Evolutionary conservation across 2,888 invertebrate genomes (phyloP).

Genomic region (Drosophila paramelanica): DNA sequence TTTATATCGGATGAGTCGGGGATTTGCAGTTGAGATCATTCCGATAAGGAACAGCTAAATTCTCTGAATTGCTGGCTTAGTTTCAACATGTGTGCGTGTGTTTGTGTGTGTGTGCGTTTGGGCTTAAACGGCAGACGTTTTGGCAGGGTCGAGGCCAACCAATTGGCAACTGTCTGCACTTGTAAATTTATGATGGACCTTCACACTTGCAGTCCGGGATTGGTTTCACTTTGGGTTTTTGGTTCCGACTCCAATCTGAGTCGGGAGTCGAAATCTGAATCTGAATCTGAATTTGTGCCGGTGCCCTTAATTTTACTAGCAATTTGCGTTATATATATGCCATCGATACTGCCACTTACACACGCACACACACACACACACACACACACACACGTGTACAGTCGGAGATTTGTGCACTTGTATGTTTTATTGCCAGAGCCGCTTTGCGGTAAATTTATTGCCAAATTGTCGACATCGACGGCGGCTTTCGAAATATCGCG

Average conservation of each 20-base stretch:
- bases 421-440: constrained; percentile 73
- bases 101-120: constrained; percentile 7
- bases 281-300: constrained; percentile 23
- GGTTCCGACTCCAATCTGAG: neutral
- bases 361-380: constrained; percentile 7
- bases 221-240: constrained; percentile 4
- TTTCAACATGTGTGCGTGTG: neutral
- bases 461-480: constrained; percentile 67
- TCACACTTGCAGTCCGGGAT: constrained; percentile 50
- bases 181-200: constrained; percentile 73
- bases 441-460: constrained; percentile 76
- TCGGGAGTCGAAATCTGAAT: neutral
- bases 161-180: constrained; percentile 72
- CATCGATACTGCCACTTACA: constrained; percentile 49
- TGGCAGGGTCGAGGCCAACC: constrained; percentile 31
- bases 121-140: constrained; percentile 4
- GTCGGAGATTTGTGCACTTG: constrained; percentile 51
- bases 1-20: constrained; percentile 2
- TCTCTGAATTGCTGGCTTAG: constrained; percentile 5
- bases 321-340: constrained; percentile 42
- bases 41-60: constrained; percentile 1
- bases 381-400: neutral
- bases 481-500: constrained; percentile 74
- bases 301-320: constrained; percentile 47
- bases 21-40: constrained; percentile 11